Percentiles rank a stretch among this genome's conserved stretches.
These are phyloP conservation scores for Drosophila sp. DNA, from an alignment of 1,140 invertebrate species.

Conservation along the genomic window DNA sequence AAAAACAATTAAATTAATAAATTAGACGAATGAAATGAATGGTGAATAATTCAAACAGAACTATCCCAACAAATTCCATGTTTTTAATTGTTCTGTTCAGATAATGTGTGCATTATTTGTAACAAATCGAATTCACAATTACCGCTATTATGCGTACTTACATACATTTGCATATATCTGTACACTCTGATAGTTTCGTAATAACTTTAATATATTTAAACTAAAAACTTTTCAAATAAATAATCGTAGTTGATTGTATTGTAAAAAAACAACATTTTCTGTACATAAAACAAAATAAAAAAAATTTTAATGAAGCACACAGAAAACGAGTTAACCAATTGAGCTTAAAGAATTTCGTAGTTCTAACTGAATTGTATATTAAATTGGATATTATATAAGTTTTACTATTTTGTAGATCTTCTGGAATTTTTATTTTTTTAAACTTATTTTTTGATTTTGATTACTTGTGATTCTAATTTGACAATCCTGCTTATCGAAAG, in stretches of 20 bases:
- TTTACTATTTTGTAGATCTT: background rate
- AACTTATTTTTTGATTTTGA: too few relatives aligned
- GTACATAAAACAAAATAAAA: constrained; percentile 53
- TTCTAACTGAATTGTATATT: background rate
- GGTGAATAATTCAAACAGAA: constrained; percentile 26
- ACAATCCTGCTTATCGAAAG: too few relatives aligned
- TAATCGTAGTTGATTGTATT: constrained; percentile 52
- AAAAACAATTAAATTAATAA: constrained; percentile 25
- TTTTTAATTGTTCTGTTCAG: background rate
- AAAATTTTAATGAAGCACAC: background rate
- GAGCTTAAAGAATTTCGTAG: background rate
- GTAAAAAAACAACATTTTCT: constrained; percentile 38
- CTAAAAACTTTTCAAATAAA: constrained; percentile 27
- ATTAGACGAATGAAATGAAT: constrained; percentile 23
- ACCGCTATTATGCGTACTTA: constrained; percentile 14
- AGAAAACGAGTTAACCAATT: background rate
- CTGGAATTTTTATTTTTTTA: too few relatives aligned
- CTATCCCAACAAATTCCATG: constrained; percentile 14
- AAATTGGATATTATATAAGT: background rate
- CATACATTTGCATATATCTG: constrained; percentile 3
- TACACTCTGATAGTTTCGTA: constrained; percentile 20
- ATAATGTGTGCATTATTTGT: constrained; percentile 15
- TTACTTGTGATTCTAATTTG: too few relatives aligned
- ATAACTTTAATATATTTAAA: constrained; percentile 30
- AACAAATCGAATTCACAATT: constrained; percentile 2